Evolutionary conservation across 2,113 vertebrate species (phyloP).

Genomic region (Athene noctua): DNA sequence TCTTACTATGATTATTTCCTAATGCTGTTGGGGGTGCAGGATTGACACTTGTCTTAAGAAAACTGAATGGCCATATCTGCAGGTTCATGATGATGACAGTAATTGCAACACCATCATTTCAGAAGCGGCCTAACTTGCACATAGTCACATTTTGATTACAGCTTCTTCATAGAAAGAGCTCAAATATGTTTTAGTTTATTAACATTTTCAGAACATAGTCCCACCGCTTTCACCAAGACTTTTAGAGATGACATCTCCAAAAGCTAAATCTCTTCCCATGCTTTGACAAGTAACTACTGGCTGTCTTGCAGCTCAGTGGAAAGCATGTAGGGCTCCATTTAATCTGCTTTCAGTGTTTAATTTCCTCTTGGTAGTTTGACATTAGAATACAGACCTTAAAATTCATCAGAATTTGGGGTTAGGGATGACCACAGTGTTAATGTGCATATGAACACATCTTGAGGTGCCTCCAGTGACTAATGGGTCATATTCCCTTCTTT

Average conservation of each 20-base stretch:
- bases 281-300: background rate
- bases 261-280: background rate
- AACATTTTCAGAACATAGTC: background rate
- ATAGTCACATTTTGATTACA: background rate
- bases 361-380: background rate
- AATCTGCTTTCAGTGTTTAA: background rate
- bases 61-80: fast-evolving
- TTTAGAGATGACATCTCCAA: background rate
- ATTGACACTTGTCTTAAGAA: background rate
- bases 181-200: background rate
- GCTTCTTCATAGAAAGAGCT: background rate
- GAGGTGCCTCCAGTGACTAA: background rate
- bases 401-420: background rate
- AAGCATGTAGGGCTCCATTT: background rate
- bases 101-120: background rate
- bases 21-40: background rate
- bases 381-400: background rate
- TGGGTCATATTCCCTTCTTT: background rate
- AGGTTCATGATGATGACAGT: background rate
- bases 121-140: background rate
- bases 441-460: background rate
- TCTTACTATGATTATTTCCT: background rate
- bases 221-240: background rate
- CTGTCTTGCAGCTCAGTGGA: background rate
- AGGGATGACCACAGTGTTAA: background rate